Percentiles rank a stretch among this genome's conserved stretches.
Conservation (phyloP, 2,113 vertebrate species). For the Trachemys scripta region DNA sequence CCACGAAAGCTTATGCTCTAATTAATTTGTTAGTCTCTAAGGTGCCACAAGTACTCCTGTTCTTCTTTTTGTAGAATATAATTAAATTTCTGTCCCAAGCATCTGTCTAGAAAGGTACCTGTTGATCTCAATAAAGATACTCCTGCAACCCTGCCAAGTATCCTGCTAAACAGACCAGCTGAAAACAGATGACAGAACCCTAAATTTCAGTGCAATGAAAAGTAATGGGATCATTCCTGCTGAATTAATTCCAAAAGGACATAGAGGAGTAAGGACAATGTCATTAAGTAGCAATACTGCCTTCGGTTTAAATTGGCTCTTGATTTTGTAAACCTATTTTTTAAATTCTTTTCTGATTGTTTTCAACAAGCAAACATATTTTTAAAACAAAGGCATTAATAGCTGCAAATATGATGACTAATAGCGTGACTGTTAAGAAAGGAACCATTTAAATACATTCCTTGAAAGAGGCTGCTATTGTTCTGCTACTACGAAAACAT, state of each 20-base stretch:
- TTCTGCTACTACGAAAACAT: neutral
- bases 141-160: neutral
- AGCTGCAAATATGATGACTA: neutral
- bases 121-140: neutral
- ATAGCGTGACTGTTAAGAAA: fast-evolving
- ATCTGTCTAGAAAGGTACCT: neutral
- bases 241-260: neutral
- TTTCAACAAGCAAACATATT: neutral
- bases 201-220: neutral
- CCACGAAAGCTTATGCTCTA: too few relatives aligned
- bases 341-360: fast-evolving
- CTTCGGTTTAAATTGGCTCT: neutral
- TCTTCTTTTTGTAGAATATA: too few relatives aligned
- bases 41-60: too few relatives aligned
- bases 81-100: neutral
- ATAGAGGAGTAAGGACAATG: neutral
- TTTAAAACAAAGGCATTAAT: neutral
- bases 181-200: neutral
- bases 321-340: neutral
- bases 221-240: neutral
- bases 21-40: too few relatives aligned
- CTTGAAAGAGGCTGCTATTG: neutral
- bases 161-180: neutral
- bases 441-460: neutral
- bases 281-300: neutral